A percentile compares a stretch with the other conserved stretches of the same genome.
These are phyloP conservation scores for Cyprinodon diabolis DNA, from an alignment of 2,797 vertebrate species.

Conservation along the genomic window DNA sequence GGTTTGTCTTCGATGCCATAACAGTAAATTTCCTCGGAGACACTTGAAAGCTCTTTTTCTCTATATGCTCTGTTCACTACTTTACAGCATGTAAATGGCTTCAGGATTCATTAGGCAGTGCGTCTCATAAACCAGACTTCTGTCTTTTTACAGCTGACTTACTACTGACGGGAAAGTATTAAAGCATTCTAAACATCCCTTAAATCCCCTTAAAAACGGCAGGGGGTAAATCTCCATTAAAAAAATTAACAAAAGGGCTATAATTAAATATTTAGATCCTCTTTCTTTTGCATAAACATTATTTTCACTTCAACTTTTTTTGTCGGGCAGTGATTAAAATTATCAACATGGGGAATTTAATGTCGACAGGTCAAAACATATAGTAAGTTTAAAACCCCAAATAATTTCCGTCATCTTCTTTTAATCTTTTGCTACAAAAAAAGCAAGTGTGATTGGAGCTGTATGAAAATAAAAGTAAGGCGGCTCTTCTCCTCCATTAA, in stretches of 20 bases:
- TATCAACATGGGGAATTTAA: background rate
- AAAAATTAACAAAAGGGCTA: slow-evolving; percentile 14
- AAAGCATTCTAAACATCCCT: slow-evolving; percentile 50
- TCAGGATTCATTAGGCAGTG: slow-evolving; percentile 55
- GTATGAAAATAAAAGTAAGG: background rate
- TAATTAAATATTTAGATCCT: slow-evolving; percentile 28
- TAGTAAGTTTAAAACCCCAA: too few species aligned
- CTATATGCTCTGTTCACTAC: slow-evolving; percentile 19
- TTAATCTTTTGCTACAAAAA: too few species aligned
- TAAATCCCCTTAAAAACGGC: slow-evolving; percentile 34
- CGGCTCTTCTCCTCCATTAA: background rate
- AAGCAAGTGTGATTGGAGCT: background rate
- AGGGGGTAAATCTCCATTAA: slow-evolving; percentile 2
- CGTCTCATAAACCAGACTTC: slow-evolving; percentile 48
- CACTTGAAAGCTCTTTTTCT: slow-evolving; percentile 26
- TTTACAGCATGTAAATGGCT: slow-evolving; percentile 52
- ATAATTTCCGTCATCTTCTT: too few species aligned
- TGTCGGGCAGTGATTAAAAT: slow-evolving; percentile 19
- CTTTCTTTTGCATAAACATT: slow-evolving; percentile 20
- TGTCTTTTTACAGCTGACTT: slow-evolving; percentile 51
- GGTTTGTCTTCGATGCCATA: slow-evolving; percentile 26
- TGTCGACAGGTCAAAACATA: background rate
- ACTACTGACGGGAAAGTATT: slow-evolving; percentile 27
- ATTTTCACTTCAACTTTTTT: slow-evolving; percentile 35
- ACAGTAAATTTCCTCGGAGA: slow-evolving; percentile 56